phyloP scores from a whole-genome alignment of 53 echinoderm and acorn worm genomes.

The Echinarachnius parma region DNA sequence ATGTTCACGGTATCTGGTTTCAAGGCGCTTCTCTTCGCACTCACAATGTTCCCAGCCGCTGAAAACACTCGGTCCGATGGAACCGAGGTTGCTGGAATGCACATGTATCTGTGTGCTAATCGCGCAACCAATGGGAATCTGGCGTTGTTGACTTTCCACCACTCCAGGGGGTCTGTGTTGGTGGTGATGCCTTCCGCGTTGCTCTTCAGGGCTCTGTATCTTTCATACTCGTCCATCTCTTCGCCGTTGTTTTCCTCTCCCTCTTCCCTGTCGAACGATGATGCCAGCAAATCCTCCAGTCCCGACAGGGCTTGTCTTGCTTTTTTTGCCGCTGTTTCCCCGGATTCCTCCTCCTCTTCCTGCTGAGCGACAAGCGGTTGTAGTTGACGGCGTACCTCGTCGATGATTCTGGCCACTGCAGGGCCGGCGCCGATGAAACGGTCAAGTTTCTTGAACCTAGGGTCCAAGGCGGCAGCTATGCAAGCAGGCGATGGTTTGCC shows the following conservation, averaged over 20 bases:
- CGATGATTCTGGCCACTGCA: too few species aligned
- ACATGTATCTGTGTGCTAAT: not conserved
- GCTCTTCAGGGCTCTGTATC: too few species aligned
- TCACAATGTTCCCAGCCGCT: slow-evolving; percentile 40
- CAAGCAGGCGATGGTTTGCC: too few species aligned
- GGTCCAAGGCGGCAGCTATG: too few species aligned
- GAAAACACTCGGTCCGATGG: slow-evolving; percentile 48
- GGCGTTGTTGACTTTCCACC: slow-evolving; percentile 17
- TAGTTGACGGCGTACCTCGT: too few species aligned
- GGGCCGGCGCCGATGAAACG: too few species aligned
- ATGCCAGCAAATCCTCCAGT: too few species aligned
- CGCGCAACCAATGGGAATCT: slow-evolving; percentile 8
- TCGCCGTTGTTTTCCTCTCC: not conserved
- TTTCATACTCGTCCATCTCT: not conserved
- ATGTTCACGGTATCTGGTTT: slow-evolving; percentile 34
- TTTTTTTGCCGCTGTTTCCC: too few species aligned
- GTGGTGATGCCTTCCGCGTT: not conserved
- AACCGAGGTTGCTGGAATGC: slow-evolving; percentile 37
- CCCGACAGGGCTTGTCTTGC: too few species aligned
- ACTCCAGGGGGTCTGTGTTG: not conserved
- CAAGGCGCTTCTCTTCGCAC: slow-evolving; percentile 18
- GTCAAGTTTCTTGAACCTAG: too few species aligned
- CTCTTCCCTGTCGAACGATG: not conserved
- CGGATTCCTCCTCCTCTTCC: too few species aligned
- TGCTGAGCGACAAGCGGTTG: too few species aligned